Base-by-base conservation (phyloP, 2,888 invertebrate genomes). In the Amiota communis region DNA sequence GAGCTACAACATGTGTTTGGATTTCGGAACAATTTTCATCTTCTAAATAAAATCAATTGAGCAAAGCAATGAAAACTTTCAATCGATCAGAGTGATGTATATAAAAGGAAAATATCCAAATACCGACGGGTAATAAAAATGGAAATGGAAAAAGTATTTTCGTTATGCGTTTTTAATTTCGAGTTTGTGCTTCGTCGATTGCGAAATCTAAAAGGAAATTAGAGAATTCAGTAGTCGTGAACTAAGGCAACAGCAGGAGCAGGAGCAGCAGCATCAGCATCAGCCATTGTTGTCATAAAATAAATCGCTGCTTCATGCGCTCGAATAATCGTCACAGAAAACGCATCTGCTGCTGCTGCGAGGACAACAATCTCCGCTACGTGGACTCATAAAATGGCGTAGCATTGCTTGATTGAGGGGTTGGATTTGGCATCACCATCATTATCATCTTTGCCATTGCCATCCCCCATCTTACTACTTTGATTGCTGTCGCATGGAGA, bases 131-230 rank as follows among this genome's bases (percentile, higher is more conserved):
- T 72, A 78, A 72, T 79, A 80, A 81, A 81, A 78, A 71, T 72
- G 53, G 36, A 72, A 59, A 75, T 74, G 72, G 53, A 47, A 72
- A 59, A 75, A 75, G 72, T 73, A 73, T 67, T 73, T 74, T 13
- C 15, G 59, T 73, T 78, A 78, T 57, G 59, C 71, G 20, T 74
- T 77, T 78, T 76, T 75, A 78, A 76, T 76, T 75, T 48, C 71
- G 84, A 76, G 17, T 71, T 71, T 65, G 65, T 77, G 85, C 81
- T 82, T 74, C 15, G 77, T 76, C 75, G 76, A 78, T 77, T 83
- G 77, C 78, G 64, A 82, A 83, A 85, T 86, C 80, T 82, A 85
- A 85, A n/a, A 79, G 84, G 81, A 77, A 83, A 80, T 84, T 83
- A 80, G 85, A 70, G 72, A 23, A 46, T 17, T 11, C 57, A 48